Percentiles rank a stretch among this genome's conserved stretches.
Evolutionary conservation across 2,888 invertebrate genomes (phyloP).

Genomic region (Drosophila eohydei): DNA sequence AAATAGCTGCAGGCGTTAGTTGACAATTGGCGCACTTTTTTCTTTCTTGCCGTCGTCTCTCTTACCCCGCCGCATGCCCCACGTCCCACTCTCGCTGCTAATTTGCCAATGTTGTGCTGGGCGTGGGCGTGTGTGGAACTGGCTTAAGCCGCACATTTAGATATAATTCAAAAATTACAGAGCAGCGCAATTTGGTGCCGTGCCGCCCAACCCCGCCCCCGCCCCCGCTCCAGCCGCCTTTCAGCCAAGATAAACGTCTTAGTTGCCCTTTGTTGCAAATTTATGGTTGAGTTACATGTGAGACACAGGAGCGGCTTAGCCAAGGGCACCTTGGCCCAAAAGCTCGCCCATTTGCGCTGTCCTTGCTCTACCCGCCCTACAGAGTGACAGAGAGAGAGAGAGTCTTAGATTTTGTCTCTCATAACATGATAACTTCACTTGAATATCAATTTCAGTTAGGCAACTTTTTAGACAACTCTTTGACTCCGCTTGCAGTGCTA

Average conservation of each 20-base stretch:
- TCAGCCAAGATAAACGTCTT: conserved; percentile 68
- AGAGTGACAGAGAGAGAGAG: too few species aligned
- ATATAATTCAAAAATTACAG: conserved; percentile 82
- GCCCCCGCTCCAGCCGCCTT: not conserved
- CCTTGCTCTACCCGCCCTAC: not conserved
- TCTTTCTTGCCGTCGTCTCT: conserved; percentile 4
- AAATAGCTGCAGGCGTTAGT: conserved; percentile 74
- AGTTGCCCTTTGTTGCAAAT: conserved; percentile 51
- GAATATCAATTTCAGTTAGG: too few species aligned
- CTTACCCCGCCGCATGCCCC: not conserved
- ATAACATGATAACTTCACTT: too few species aligned
- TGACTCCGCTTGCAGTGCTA: too few species aligned
- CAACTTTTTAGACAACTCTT: too few species aligned
- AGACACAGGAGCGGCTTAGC: conserved; percentile 57
- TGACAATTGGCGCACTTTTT: conserved; percentile 68
- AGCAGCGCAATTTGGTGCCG: conserved; percentile 53
- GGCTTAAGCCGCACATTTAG: conserved; percentile 63
- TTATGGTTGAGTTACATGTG: conserved; percentile 57
- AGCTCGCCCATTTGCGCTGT: not conserved
- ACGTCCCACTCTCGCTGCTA: not conserved
- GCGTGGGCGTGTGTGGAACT: conserved; percentile 26
- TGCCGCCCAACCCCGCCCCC: conserved; percentile 6
- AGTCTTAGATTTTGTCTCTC: too few species aligned
- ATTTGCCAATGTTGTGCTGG: conserved; percentile 32
- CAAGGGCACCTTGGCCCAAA: not conserved